Base-by-base conservation (phyloP, 2,888 invertebrate genomes). In the Diachrysia chrysitis region DNA sequence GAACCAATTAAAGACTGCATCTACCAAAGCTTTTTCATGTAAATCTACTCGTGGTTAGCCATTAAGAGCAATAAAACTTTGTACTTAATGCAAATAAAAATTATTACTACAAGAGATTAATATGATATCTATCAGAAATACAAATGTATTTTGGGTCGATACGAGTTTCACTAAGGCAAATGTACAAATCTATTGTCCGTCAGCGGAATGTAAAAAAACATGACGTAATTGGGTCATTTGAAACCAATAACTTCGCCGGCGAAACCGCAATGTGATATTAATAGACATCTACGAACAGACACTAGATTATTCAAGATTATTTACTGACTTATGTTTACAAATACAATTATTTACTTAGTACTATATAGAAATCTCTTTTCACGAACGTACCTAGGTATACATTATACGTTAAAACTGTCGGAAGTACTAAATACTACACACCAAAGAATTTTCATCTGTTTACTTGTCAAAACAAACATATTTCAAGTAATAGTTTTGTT, bases 161-260 rank as follows among this genome's bases (percentile, higher is more conserved):
- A 81, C 77, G 69, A 76, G 85, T 88, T 87, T 87, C 86, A 85
- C 83, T 81, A 76, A 79, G 73, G 69, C 76, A 83, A 86, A 84
- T 85, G 82, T 87, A 87, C 86, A 87, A 89, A 90, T 87, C 87
- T 87, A 90, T 91, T 92, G 88, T 89, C 87, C 78, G 90, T 91
- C 91, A 89, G 86, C 88, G 90, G 90, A 92, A 91, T 92, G 92
- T 88, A 86, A 86, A 88, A n/a, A 88, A 88, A 88, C 82, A 87
- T 93, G 91, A 92, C 87, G 92, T 90, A 93, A 93, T 86, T 89
- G 76, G 89, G 92, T 92, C 91, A 93, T 90, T 91, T 86, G 92
- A 93, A 90, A 93, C 91, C 92, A 89, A 92, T 89, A 90, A 89
- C 87, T 90, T 87, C 88, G 89, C 83, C 87, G 85, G 82, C 86